These are phyloP conservation scores for Aldabrachelys gigantea DNA, from an alignment of 2,113 vertebrate genomes.

Conservation along the genomic window DNA sequence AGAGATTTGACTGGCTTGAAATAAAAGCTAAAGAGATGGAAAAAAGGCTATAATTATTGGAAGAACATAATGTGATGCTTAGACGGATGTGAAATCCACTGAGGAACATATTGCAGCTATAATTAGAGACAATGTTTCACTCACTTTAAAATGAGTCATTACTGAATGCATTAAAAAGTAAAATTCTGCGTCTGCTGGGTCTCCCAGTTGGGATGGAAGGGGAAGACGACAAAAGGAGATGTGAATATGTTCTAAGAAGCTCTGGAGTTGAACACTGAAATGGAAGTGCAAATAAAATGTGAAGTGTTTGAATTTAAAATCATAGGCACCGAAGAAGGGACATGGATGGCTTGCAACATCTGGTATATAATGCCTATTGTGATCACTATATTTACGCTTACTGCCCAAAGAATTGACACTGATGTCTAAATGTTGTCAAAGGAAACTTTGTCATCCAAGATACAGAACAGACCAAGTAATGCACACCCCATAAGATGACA, in stretches of 20 bases:
- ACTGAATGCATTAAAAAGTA: conserved; percentile 75
- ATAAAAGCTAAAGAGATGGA: conserved; percentile 56
- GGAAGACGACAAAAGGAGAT: conserved; percentile 41
- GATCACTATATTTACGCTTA: not conserved
- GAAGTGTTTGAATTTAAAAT: not conserved
- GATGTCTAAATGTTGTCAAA: not conserved
- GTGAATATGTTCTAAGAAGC: conserved; percentile 43
- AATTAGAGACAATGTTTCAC: conserved; percentile 76
- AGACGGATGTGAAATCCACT: conserved; percentile 71
- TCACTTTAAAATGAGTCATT: conserved; percentile 76
- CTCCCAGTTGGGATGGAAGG: conserved; percentile 64
- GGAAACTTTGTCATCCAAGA: not conserved
- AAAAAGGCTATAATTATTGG: conserved; percentile 73
- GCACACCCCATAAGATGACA: not conserved
- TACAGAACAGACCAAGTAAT: not conserved
- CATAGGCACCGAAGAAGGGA: not conserved
- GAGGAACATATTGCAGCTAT: conserved; percentile 73
- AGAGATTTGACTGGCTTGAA: conserved; percentile 61
- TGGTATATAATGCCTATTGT: not conserved
- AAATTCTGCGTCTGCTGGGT: conserved; percentile 72
- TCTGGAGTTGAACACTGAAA: conserved; percentile 47
- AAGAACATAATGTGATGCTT: conserved; percentile 75
- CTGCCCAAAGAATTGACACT: not conserved
- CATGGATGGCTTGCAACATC: not conserved
- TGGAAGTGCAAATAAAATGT: not conserved